Conservation (phyloP, 30 jellyfish, hydroid and myxozoan species). For the Hydractinia symbiolongicarpus region DNA sequence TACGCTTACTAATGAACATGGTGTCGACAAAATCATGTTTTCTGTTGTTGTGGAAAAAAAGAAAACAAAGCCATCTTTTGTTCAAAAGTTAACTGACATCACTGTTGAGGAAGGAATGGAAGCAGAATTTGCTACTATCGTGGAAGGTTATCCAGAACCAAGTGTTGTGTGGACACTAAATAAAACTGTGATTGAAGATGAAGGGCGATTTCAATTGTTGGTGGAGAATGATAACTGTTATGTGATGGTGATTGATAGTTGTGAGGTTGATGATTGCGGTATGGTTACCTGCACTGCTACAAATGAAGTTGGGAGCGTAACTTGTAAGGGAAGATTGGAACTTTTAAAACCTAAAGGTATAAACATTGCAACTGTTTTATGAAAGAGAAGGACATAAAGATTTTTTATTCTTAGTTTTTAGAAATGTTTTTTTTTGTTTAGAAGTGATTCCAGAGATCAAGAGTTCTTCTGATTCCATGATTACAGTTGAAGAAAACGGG, state of each 20-base stretch:
- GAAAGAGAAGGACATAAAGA: not conserved
- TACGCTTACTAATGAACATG: conserved; percentile 9
- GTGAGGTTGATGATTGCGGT: conserved; percentile 57
- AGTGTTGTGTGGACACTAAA: conserved; percentile 44
- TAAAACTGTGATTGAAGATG: conserved; percentile 28
- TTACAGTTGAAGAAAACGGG: conserved; percentile 3
- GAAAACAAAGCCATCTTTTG: conserved; percentile 16
- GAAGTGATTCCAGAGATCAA: conserved; percentile 6
- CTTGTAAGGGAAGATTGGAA: conserved; percentile 35
- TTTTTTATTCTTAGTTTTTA: not conserved
- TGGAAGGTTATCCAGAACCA: conserved; percentile 47
- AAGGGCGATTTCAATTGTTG: conserved; percentile 29
- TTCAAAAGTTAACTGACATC: not conserved
- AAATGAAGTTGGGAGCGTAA: conserved; percentile 54
- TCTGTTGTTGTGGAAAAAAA: conserved; percentile 23
- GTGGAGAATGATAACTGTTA: conserved; percentile 20
- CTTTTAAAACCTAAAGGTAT: conserved; percentile 27
- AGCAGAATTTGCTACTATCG: conserved; percentile 39
- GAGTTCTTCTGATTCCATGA: not conserved
- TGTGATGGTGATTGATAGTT: conserved; percentile 38
- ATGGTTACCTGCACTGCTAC: conserved; percentile 47
- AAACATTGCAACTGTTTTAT: not conserved
- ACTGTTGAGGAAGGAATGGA: conserved; percentile 17
- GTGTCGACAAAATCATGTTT: not conserved
- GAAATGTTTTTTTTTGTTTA: conserved; percentile 16